These are phyloP conservation scores for Melanotaenia parkinsoni DNA, from an alignment of 2,797 vertebrate genomes.

Conservation along the genomic window DNA sequence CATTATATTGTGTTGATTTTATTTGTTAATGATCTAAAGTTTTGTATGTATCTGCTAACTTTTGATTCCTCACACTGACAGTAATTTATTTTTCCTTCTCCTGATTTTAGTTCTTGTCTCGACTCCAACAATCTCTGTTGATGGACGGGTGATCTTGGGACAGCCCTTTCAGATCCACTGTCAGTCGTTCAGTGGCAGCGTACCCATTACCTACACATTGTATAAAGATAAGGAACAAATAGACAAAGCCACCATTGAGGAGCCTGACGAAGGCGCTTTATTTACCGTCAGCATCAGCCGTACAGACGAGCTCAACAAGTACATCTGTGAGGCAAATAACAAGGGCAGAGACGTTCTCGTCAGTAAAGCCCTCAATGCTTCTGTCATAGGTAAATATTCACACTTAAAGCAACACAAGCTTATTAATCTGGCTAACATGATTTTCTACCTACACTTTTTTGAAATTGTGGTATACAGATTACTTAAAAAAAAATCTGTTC, in stretches of 20 bases:
- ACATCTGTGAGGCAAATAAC: slow-evolving; percentile 75
- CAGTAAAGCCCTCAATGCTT: slow-evolving; percentile 49
- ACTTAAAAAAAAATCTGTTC: no score
- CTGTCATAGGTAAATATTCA: slow-evolving; percentile 69
- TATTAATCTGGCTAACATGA: neutral
- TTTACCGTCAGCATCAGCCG: slow-evolving; percentile 57
- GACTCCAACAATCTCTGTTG: slow-evolving; percentile 62
- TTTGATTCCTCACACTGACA: no score
- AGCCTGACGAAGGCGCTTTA: slow-evolving; percentile 14
- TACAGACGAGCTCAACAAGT: slow-evolving; percentile 46
- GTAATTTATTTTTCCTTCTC: neutral
- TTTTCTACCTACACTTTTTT: neutral
- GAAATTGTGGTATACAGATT: no score
- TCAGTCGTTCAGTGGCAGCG: slow-evolving; percentile 68
- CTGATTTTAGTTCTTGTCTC: slow-evolving; percentile 54
- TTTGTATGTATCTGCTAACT: no score
- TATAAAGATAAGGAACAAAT: fast-evolving
- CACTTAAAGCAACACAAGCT: neutral
- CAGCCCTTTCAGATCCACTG: slow-evolving; percentile 68
- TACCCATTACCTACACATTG: slow-evolving; percentile 81
- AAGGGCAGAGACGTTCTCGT: fast-evolving
- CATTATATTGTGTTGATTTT: no score
- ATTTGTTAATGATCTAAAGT: no score
- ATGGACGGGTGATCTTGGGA: slow-evolving; percentile 53
- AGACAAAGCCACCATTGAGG: neutral